Base-by-base conservation (phyloP, 2,888 invertebrate species). In the Nysson spinosus region DNA sequence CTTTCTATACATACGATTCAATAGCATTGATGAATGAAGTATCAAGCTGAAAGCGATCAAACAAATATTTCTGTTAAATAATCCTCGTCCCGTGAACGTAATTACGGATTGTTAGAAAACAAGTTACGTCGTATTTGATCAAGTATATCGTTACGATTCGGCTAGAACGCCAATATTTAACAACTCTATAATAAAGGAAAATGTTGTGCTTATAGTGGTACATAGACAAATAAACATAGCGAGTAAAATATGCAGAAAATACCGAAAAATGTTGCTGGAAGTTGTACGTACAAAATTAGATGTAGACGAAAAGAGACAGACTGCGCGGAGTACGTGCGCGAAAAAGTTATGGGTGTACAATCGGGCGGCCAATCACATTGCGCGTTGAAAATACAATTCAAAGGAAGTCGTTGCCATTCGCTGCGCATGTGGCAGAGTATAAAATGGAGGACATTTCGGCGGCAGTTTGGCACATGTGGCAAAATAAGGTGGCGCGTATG, bases 401-500 rank as follows among this genome's bases (percentile, higher is more conserved):
- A 43, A 49, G 44, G 55, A 61, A 43, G 56, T 63, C 54, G 57
- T 62, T 52, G 54, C 56, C 69, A 75, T 75, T 64, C 52, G 46
- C 40, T 34, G 26, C 63, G 44, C 56, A 47, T 30, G 39, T 64
- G 43, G 52, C 56, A 61, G 60, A 56, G 58, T 46, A 57, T 42
- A 47, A 43, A 55, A 55, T 50, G 57, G 54, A 40, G 62, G 67
- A 65, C 72, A 67, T 75, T 75, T 75, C 67, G 71, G 60, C 71
- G 63, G 63, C 51, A 68, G 60, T 52, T 65, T 52, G 61, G 62
- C 67, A 75, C 75, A 75, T 75, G 75, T 72, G 72, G 72, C 67
- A 67, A 44, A 73, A 68, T 52, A 47, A n/a, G n/a, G n/a, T 30
- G 57, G 32, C 28, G 52, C 77, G 76, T 81, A 56, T 66, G 57